A percentile compares a stretch with the other conserved stretches of the same genome.
phyloP scores from a whole-genome alignment of 2,888 invertebrate genomes.

The Byasa hedistus region DNA sequence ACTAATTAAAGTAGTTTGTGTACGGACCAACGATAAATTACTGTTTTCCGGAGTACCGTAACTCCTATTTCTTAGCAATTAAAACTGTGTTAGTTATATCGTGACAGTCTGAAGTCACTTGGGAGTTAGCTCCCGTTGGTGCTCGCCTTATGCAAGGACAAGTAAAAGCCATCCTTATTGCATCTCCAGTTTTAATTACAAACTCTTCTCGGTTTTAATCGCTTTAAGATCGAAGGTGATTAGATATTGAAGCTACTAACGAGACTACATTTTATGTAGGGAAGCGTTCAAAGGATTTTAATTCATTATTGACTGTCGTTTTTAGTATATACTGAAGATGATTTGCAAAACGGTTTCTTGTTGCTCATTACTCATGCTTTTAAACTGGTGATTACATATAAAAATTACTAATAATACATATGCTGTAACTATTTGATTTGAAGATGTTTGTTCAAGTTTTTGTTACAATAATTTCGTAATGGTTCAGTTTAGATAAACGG shows the following conservation, averaged over 20 bases:
- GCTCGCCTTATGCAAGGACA: constrained; percentile 8
- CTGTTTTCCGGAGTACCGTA: not conserved
- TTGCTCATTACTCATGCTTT: not conserved
- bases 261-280: not conserved
- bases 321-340: too few relatives aligned
- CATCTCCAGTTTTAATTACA: constrained; percentile 26
- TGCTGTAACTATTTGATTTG: not conserved
- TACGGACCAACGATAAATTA: not conserved
- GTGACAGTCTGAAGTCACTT: constrained; percentile 24
- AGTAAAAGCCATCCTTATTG: constrained; percentile 19
- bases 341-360: not conserved
- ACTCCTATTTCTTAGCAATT: constrained; percentile 16
- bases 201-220: constrained; percentile 20
- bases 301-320: not conserved
- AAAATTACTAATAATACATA: not conserved
- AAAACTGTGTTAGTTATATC: constrained; percentile 15
- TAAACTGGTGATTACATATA: not conserved
- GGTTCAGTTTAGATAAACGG: not conserved
- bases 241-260: not conserved
- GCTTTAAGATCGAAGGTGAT: constrained; percentile 16
- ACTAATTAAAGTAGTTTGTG: not conserved
- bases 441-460: not conserved
- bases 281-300: not conserved
- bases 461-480: not conserved
- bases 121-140: constrained; percentile 10